Evolutionary conservation across 2,113 vertebrate species (phyloP).

Genomic region (Pelusios castaneus): DNA sequence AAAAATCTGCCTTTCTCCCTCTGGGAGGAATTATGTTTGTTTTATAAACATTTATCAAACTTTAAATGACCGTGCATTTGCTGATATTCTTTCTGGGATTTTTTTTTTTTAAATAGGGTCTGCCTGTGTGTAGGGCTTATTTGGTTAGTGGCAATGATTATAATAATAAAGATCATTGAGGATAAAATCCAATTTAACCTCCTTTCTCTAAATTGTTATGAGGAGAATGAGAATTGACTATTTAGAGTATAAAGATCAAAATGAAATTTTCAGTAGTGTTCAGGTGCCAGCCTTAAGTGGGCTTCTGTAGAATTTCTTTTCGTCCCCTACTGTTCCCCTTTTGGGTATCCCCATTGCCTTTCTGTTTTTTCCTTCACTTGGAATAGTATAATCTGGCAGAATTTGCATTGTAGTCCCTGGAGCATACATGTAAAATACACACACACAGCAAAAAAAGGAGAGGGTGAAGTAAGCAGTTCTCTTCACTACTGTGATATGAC

Average conservation of each 20-base stretch:
- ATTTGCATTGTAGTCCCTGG: not conserved
- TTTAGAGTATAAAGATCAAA: not conserved
- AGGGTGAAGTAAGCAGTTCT: conserved; percentile 41
- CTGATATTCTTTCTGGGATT: not conserved
- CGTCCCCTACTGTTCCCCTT: not conserved
- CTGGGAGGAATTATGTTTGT: conserved; percentile 46
- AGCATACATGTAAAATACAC: not conserved
- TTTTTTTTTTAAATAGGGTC: conserved; percentile 10
- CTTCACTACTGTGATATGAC: conserved; percentile 32
- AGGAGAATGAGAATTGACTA: not conserved
- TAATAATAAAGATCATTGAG: conserved; percentile 31
- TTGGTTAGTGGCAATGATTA: not conserved
- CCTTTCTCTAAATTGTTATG: not conserved
- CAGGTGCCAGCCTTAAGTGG: not conserved
- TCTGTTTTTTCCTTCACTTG: not conserved
- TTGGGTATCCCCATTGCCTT: not conserved
- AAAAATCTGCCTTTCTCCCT: conserved; percentile 37
- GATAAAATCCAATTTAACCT: conserved; percentile 2
- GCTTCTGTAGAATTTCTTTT: not conserved
- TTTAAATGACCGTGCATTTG: conserved; percentile 15
- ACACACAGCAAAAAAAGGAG: not conserved
- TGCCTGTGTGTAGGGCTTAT: conserved; percentile 38
- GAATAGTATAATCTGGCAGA: not conserved
- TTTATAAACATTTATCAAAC: conserved; percentile 62
- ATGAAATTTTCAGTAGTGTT: not conserved